These are phyloP conservation scores for Pogonophryne albipinna DNA, from an alignment of 2,797 vertebrate genomes.

Conservation along the genomic window DNA sequence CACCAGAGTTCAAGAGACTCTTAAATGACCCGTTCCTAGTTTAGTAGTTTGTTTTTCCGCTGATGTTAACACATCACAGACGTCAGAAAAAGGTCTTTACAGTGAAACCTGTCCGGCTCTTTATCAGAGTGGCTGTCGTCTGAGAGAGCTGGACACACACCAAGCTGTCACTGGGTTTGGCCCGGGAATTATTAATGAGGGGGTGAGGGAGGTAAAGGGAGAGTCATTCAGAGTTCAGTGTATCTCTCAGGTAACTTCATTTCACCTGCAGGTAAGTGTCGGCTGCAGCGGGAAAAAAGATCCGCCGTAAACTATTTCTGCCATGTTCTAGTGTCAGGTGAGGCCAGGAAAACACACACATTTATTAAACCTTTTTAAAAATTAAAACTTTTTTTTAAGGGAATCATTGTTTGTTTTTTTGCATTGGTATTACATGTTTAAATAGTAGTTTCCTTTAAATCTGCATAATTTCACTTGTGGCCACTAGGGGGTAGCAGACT, in stretches of 20 bases:
- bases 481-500: conserved; percentile 10
- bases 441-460: not conserved
- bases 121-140: conserved; percentile 59
- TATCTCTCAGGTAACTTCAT: conserved; percentile 93
- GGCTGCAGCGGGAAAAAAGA: conserved; percentile 82
- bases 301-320: conserved; percentile 87
- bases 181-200: conserved; percentile 93
- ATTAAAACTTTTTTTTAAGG: too few species aligned
- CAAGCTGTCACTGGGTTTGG: conserved; percentile 83
- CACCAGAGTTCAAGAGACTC: not conserved
- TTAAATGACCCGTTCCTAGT: not conserved
- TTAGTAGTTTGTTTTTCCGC: not conserved
- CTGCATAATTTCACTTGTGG: not conserved
- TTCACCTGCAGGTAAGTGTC: conserved; percentile 76
- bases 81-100: conserved; percentile 12
- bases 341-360: too few species aligned
- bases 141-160: conserved; percentile 44
- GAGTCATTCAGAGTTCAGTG: conserved; percentile 92
- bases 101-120: conserved; percentile 31
- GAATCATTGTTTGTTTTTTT: too few species aligned
- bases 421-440: too few species aligned
- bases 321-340: too few species aligned
- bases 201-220: conserved; percentile 85
- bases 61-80: not conserved
- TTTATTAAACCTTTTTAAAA: too few species aligned